Base-by-base conservation (phyloP, 2,113 vertebrate genomes). In the Macquaria australasica region DNA sequence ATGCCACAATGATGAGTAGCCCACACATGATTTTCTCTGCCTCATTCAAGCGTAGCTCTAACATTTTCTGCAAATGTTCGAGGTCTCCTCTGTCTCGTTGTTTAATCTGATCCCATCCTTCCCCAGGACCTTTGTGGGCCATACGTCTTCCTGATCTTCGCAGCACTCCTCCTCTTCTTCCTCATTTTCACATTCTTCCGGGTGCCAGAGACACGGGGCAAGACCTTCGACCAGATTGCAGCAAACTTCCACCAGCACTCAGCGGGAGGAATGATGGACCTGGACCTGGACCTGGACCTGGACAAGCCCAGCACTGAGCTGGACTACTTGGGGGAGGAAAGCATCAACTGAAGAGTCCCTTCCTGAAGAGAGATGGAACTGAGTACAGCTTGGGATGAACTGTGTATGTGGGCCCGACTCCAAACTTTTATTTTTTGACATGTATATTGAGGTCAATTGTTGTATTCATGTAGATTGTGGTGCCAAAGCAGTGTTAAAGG, bases 111-210 rank as follows among this genome's bases (percentile, higher is more conserved):
- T 60, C 41, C 63, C 31, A 0, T 91, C 79, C 28, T 86, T 82
- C 50, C 55, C 16, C 91, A 98, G 97, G 93, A 96, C 8, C 89
- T 95, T 5, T 93, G 94, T 56, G 97, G 97, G 5, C 96, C 97
- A 0, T 98, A 97, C 3, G 97, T 97, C 73, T 98, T 98, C 94
- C 96, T 98, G 70, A 95, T 98, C 77, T 98, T 98, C 4, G 97
- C 97, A 0, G 79, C 34, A 2, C 94, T 98, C 28, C 97, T 98
- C 21, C 83, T 97, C 16, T 95, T 95, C 75, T 98, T 98, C 95
- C 94, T 97, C 75, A 72, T 96, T 87, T 98, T 97, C 95, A 98
- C 97, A 20, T 98, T 97, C 93, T 96, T 98, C 93, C 95, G 95
- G 34, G 97, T 98, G 55, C 97, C 97, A 0, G 97, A 98, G 90